These are phyloP conservation scores for Oostethus manadensis DNA, from an alignment of 2,113 vertebrate genomes.

Conservation along the genomic window DNA sequence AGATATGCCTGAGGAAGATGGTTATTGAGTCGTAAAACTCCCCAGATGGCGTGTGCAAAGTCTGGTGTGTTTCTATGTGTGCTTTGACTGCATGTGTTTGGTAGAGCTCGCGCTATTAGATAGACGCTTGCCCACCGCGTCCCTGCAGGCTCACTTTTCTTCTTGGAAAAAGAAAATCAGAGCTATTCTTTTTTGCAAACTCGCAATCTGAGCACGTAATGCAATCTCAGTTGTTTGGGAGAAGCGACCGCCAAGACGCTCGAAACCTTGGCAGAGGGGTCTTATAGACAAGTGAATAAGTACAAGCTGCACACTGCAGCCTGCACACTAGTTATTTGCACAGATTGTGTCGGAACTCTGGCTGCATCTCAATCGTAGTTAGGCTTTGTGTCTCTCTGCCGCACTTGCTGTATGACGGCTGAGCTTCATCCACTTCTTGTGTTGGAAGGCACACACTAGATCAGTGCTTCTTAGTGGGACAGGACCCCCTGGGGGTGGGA, in stretches of 20 bases:
- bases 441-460: conserved; percentile 2
- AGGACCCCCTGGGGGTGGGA: no score
- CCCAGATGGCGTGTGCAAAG: conserved; percentile 38
- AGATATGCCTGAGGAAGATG: conserved; percentile 53
- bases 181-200: conserved; percentile 60
- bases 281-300: conserved; percentile 53
- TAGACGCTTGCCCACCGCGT: conserved; percentile 39
- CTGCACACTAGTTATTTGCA: conserved; percentile 47
- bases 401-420: conserved; percentile 15
- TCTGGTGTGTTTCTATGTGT: conserved; percentile 19
- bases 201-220: conserved; percentile 47
- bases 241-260: conserved; percentile 41
- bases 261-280: conserved; percentile 55
- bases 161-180: conserved; percentile 28
- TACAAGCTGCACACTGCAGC: conserved; percentile 54
- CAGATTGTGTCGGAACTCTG: conserved; percentile 56
- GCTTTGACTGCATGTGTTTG: conserved; percentile 22
- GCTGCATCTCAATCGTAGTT: conserved; percentile 54
- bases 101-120: conserved; percentile 29
- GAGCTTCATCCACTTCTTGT: conserved; percentile 5
- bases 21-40: conserved; percentile 65
- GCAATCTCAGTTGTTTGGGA: conserved; percentile 57
- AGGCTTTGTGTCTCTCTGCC: conserved; percentile 30
- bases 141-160: conserved; percentile 43
- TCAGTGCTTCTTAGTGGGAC: no score